Base-by-base conservation (phyloP, 1,140 invertebrate genomes). In the Daktulosphaira vitifoliae region DNA sequence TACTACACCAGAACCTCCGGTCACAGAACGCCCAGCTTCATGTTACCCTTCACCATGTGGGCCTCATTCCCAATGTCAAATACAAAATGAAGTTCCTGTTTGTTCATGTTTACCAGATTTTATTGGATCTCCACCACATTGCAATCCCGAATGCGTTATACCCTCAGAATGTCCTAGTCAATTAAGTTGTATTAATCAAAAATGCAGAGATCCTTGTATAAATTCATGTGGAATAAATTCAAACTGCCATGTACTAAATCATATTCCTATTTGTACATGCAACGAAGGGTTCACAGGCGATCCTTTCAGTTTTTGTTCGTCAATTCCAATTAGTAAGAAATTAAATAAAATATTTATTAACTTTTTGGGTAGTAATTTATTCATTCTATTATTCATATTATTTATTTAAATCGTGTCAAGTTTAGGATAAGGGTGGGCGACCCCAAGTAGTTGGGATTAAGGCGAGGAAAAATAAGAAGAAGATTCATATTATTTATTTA, bases 11-110 rank as follows among this genome's bases (percentile, higher is more conserved):
- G 49, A 64, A 68, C 67, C 68, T 16, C 64, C 66, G 51, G 66
- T 70, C 39, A 72, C 72, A 48, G 68, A 71, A 67, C 64, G 67
- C 48, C 69, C 72, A 18, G 67, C 72, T 16, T 75, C 76, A 22
- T 78, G 79, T 68, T 65, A 75, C 39, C 76, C 79, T 33, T 80
- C 78, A 29, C 79, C 80, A 8, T 81, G 81, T 71, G 81, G 81
- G 9, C 73, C 76, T 0, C 78, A 81, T 68, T 76, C 80, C 2
- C 70, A 77, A 51, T 83, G 81, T 68, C 72, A 75, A 70, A 70
- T 76, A 9, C 70, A 75, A 4, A 75, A 74, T 25, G 71, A 71
- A 48, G 67, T 65, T 53, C 74, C 71, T 20, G 72, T 72, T 11
- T 79, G 75, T 69, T 76, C 72, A 50, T 81, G 74, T 68, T 52